phyloP scores from a whole-genome alignment of 2,888 invertebrate species.

The Agrochola lychnidis region DNA sequence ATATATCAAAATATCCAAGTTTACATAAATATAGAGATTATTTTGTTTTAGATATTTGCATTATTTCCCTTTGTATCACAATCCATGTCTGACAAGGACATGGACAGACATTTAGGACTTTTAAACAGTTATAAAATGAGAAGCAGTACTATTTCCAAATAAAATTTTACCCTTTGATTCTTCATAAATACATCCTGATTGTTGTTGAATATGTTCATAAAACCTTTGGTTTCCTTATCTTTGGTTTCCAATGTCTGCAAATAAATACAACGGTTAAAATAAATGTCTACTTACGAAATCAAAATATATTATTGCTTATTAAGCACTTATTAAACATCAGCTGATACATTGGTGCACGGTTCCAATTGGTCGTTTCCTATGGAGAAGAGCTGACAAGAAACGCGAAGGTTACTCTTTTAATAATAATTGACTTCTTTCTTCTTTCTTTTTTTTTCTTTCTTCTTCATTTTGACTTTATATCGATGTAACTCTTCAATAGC shows the following conservation, averaged over 20 bases:
- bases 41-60: neutral
- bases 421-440: too few species aligned
- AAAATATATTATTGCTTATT: neutral
- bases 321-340: neutral
- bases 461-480: too few species aligned
- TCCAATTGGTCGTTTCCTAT: neutral
- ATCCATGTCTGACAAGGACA: neutral
- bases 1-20: too few species aligned
- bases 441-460: too few species aligned
- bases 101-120: too few species aligned
- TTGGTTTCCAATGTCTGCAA: constrained; percentile 60
- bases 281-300: neutral
- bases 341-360: neutral
- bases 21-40: neutral
- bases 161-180: constrained; percentile 62
- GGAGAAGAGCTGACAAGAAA: neutral
- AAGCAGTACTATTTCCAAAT: neutral
- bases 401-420: neutral
- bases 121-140: neutral
- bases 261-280: neutral
- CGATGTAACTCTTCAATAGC: neutral
- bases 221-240: constrained; percentile 45
- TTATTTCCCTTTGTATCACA: neutral
- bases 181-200: constrained; percentile 56
- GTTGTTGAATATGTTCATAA: constrained; percentile 51